Percentiles rank a stretch among this genome's conserved stretches.
phyloP scores from a whole-genome alignment of 2,113 vertebrate species.

The Capreolus pygargus region DNA sequence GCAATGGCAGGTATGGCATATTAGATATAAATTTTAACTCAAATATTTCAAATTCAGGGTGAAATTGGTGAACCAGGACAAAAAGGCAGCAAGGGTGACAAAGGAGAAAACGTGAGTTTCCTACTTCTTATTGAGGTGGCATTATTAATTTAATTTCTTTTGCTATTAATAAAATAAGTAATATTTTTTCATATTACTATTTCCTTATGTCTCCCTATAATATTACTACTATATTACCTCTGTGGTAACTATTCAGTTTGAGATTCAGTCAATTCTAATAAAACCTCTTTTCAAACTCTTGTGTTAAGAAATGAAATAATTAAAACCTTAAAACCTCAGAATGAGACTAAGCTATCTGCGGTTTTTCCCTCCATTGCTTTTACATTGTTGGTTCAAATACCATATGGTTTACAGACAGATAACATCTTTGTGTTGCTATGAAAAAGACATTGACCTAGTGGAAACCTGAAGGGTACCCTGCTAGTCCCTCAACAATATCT shows the following conservation, averaged over 20 bases:
- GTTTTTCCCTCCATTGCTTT: background rate
- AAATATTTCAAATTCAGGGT: conserved; percentile 85
- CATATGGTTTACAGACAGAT: background rate
- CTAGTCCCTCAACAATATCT: background rate
- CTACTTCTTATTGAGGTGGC: background rate
- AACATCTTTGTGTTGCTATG: background rate
- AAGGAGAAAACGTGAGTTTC: conserved; percentile 94
- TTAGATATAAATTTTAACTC: conserved; percentile 59
- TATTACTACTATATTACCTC: background rate
- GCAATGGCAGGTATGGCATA: background rate
- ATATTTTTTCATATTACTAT: background rate
- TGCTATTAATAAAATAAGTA: background rate
- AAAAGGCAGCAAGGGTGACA: conserved; percentile 97
- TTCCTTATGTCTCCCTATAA: background rate
- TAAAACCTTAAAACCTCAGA: background rate
- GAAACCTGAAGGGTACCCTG: background rate
- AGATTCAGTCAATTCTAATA: background rate
- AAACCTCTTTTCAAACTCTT: background rate
- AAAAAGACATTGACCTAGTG: background rate
- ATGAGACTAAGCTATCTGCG: background rate
- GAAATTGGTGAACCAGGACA: conserved; percentile 97
- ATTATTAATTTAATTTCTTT: background rate
- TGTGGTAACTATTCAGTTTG: background rate
- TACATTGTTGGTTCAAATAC: background rate
- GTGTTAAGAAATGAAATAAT: background rate